These are phyloP conservation scores for Caloenas nicobarica DNA, from an alignment of 2,113 vertebrate species.

Conservation along the genomic window DNA sequence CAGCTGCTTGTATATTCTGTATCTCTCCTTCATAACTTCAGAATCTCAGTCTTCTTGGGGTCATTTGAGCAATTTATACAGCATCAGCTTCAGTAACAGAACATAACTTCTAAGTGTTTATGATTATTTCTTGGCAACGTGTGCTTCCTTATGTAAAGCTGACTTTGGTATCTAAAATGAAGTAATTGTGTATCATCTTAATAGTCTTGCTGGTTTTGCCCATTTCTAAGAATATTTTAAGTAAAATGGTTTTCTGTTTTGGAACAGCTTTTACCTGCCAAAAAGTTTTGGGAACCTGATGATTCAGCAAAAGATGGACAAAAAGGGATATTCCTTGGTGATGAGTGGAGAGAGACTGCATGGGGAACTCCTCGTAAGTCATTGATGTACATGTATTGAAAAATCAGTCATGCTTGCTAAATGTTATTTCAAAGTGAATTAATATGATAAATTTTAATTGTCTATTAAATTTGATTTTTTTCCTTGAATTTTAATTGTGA, in stretches of 20 bases:
- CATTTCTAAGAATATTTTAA: neutral
- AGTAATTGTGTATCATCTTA: neutral
- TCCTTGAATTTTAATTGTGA: neutral
- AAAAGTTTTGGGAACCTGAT: conserved; percentile 99
- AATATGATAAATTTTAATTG: neutral
- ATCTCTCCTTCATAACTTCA: neutral
- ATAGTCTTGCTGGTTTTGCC: neutral
- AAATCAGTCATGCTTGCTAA: neutral
- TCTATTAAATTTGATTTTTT: neutral
- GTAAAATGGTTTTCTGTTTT: neutral
- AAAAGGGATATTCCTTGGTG: conserved; percentile 97
- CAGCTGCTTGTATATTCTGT: neutral
- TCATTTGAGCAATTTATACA: neutral
- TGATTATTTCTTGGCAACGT: neutral
- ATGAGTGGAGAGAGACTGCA: conserved; percentile 96
- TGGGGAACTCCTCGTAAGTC: conserved; percentile 97
- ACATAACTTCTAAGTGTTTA: neutral
- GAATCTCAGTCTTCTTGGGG: neutral
- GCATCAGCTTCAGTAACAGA: neutral
- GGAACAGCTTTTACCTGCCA: conserved; percentile 92
- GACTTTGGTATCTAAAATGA: neutral
- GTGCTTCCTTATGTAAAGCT: neutral
- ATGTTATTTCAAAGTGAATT: neutral
- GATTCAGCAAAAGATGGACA: conserved; percentile 97
- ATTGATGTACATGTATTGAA: neutral